Conservation (phyloP, 2,797 vertebrate genomes). For the Brachyalestes nurse region DNA sequence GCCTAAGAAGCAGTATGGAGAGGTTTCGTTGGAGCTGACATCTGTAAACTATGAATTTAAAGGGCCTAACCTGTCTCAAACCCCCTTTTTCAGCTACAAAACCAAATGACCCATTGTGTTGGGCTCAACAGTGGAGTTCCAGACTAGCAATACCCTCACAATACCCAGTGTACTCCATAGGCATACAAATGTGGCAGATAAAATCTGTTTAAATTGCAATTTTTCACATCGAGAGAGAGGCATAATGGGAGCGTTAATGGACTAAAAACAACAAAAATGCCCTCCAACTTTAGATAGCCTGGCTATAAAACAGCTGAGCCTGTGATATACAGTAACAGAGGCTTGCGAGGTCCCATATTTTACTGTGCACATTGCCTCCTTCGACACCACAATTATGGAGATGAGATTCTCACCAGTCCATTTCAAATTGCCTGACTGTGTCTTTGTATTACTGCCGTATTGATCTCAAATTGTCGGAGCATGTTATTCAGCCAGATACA, state of each 20-base stretch:
- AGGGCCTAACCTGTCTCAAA: no score
- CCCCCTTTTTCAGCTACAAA: no score
- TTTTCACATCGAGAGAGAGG: no score
- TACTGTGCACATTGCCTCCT: conserved; percentile 56
- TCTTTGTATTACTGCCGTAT: conserved; percentile 63
- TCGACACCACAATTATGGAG: conserved; percentile 64
- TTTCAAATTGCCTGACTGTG: conserved; percentile 57
- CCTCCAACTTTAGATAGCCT: background rate
- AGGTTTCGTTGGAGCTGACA: background rate
- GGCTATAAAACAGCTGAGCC: conserved; percentile 36
- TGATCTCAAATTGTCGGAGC: conserved; percentile 62
- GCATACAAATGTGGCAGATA: background rate
- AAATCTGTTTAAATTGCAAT: background rate
- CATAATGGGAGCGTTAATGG: background rate
- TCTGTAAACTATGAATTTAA: no score
- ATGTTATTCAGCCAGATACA: conserved; percentile 61
- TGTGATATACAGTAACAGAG: conserved; percentile 54
- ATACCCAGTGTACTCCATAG: background rate
- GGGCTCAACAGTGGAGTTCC: no score
- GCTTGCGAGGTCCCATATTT: conserved; percentile 55
- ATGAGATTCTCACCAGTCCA: conserved; percentile 60
- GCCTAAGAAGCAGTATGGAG: background rate
- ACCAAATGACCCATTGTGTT: no score
- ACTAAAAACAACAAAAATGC: background rate
- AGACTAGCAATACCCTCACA: no score